Evolutionary conservation across 1,140 invertebrate species (phyloP).

Genomic region (Tetramorium parvispinum): DNA sequence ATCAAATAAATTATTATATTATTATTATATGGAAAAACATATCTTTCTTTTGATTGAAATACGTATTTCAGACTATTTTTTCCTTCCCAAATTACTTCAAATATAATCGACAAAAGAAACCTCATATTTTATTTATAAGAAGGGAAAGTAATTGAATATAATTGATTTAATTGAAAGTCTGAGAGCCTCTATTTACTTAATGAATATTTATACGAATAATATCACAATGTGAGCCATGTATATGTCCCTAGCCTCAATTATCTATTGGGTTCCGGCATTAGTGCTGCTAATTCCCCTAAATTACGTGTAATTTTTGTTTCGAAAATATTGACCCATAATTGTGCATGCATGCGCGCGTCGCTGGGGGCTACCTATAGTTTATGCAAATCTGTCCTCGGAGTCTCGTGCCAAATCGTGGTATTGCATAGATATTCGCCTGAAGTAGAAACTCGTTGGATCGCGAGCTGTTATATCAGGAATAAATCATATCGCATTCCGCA

Average conservation of each 20-base stretch:
- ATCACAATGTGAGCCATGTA: background rate
- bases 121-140: background rate
- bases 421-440: constrained; percentile 10
- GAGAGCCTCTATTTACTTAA: background rate
- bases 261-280: constrained; percentile 30
- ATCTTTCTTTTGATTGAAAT: background rate
- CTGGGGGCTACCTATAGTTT: constrained; percentile 42
- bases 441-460: constrained; percentile 11
- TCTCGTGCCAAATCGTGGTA: constrained; percentile 12
- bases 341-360: background rate
- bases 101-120: background rate
- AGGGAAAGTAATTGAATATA: background rate
- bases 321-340: constrained; percentile 57
- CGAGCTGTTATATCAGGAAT: constrained; percentile 30
- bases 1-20: constrained; percentile 11
- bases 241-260: background rate
- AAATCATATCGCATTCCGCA: constrained; percentile 24
- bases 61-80: background rate
- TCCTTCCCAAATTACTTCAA: background rate
- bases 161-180: background rate
- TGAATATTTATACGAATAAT: background rate
- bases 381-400: constrained; percentile 57
- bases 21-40: background rate
- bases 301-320: constrained; percentile 60
- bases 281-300: constrained; percentile 41